Percentiles rank a stretch among this genome's conserved stretches.
Evolutionary conservation across 2,797 vertebrate species (phyloP).

Genomic region (Chrysocyon brachyurus): DNA sequence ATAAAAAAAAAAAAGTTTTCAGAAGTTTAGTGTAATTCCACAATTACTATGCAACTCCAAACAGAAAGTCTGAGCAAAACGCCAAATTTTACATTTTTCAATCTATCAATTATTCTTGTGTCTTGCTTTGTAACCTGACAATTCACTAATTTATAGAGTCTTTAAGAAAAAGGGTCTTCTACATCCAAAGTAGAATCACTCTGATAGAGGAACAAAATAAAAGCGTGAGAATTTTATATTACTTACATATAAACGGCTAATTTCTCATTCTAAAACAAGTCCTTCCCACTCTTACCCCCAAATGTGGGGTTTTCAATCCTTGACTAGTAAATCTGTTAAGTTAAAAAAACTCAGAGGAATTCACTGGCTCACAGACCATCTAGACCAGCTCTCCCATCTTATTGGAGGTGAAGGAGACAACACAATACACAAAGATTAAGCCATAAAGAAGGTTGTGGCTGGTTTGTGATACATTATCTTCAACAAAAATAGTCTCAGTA

Average conservation of each 20-base stretch:
- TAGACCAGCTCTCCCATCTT: not conserved
- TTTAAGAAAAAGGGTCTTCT: not conserved
- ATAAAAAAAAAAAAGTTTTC: not conserved
- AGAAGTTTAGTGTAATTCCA: not conserved
- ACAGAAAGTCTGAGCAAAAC: not conserved
- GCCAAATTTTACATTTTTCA: not conserved
- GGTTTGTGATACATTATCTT: not conserved
- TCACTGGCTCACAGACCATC: not conserved
- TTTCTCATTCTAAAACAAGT: not conserved
- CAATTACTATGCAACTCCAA: not conserved
- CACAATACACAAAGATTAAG: not conserved
- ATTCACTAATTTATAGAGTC: slow-evolving; percentile 18
- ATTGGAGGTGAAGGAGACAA: rapidly evolving
- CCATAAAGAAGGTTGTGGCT: not conserved
- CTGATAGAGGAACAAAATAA: not conserved
- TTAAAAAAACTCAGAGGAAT: not conserved
- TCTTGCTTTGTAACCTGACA: not conserved
- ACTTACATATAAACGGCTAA: not conserved
- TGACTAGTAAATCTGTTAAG: not conserved
- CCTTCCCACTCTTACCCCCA: rapidly evolving
- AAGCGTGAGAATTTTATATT: not conserved
- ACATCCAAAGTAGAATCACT: not conserved
- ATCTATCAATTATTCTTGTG: not conserved
- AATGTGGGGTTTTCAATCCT: not conserved
- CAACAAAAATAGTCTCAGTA: slow-evolving; percentile 13